A percentile compares a stretch with the other conserved stretches of the same genome.
Evolutionary conservation across 2,113 vertebrate genomes (phyloP).

Genomic region (Hydrochoerus hydrochaeris): DNA sequence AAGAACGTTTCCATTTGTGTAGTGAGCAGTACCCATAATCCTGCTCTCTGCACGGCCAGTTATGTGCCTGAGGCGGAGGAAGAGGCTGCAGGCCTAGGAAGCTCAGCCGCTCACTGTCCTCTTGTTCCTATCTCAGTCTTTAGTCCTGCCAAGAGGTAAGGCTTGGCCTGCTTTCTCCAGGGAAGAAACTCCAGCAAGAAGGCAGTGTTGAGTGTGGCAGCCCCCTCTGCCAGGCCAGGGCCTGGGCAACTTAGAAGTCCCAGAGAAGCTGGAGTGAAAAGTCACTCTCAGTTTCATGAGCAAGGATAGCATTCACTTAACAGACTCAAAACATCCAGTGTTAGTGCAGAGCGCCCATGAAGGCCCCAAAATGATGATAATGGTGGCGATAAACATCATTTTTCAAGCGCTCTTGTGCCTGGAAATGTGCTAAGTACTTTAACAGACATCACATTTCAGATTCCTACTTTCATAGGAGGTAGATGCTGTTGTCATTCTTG

Average conservation of each 20-base stretch:
- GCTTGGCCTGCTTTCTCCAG: background rate
- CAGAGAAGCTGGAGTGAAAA: background rate
- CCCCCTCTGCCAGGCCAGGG: background rate
- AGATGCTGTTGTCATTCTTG: background rate
- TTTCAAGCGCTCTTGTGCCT: background rate
- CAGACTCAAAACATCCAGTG: background rate
- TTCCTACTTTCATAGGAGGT: background rate
- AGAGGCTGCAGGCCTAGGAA: background rate
- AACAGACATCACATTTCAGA: background rate
- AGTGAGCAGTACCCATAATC: background rate
- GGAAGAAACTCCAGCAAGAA: background rate
- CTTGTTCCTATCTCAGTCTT: background rate
- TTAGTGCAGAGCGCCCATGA: background rate
- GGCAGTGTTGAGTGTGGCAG: background rate
- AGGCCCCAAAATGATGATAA: too few relatives aligned
- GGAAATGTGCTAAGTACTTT: background rate
- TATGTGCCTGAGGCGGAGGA: background rate
- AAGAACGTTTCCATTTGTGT: constrained; percentile 62
- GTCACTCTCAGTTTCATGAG: background rate
- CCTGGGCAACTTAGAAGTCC: background rate
- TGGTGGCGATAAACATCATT: background rate
- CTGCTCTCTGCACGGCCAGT: background rate
- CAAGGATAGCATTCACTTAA: background rate
- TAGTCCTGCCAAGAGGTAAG: background rate
- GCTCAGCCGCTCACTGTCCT: fast-evolving